Percentiles rank a stretch among this genome's conserved stretches.
These are phyloP conservation scores for Bambusicola thoracicus DNA, from an alignment of 2,113 vertebrate genomes.

Conservation along the genomic window DNA sequence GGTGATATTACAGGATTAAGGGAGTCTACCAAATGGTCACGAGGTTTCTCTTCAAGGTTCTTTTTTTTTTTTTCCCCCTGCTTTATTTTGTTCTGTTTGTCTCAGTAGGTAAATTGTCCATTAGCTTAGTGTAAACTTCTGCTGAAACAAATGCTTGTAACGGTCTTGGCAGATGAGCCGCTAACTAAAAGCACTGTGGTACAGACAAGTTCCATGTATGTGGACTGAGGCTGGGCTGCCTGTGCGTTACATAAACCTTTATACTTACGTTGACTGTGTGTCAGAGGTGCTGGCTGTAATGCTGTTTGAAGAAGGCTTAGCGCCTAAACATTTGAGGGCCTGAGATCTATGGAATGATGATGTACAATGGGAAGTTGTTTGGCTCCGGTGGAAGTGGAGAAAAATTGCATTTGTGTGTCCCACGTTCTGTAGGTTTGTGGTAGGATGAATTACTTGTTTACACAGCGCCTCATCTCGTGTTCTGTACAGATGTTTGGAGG, in stretches of 20 bases:
- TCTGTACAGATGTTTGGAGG: not conserved
- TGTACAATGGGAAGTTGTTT: not conserved
- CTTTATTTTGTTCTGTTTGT: not conserved
- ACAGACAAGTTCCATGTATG: not conserved
- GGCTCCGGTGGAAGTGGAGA: not conserved
- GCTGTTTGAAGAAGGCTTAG: not conserved
- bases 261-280: not conserved
- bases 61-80: not conserved
- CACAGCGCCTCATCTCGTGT: not conserved
- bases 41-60: not conserved
- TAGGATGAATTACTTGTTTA: not conserved
- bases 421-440: not conserved
- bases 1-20: not conserved
- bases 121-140: constrained; percentile 1
- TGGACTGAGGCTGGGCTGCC: not conserved
- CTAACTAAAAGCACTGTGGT: not conserved
- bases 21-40: not conserved
- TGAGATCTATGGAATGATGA: not conserved
- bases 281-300: accelerated
- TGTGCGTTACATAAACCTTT: accelerated
- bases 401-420: not conserved
- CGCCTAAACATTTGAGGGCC: not conserved
- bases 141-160: not conserved
- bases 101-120: not conserved
- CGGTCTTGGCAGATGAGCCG: not conserved